These are phyloP conservation scores for Nixonia krombeini DNA, from an alignment of 1,140 invertebrate genomes.

Conservation along the genomic window DNA sequence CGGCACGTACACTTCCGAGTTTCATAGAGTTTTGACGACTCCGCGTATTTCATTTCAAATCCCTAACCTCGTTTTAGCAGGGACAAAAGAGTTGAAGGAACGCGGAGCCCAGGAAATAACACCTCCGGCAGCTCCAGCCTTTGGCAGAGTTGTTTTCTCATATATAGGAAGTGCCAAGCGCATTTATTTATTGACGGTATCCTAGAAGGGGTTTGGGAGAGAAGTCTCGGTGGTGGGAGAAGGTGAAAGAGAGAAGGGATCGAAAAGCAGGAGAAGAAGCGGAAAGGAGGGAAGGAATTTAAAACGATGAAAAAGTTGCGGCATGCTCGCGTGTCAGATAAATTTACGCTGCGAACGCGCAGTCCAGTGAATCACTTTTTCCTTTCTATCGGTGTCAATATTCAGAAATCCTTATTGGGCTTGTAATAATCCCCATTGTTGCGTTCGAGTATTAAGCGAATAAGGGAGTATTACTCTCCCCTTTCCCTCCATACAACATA, in stretches of 20 bases:
- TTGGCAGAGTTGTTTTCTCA: conserved; percentile 38
- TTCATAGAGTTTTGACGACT: conserved; percentile 33
- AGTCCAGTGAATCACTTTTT: conserved; percentile 2
- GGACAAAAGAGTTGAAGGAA: conserved; percentile 36
- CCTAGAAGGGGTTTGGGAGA: conserved; percentile 31
- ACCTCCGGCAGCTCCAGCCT: conserved; percentile 25
- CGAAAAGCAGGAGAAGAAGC: conserved; percentile 5
- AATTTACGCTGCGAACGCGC: neutral
- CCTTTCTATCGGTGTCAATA: conserved; percentile 7
- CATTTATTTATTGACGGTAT: conserved; percentile 47
- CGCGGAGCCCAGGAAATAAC: conserved; percentile 31
- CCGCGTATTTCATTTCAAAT: conserved; percentile 27
- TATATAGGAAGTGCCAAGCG: conserved; percentile 46
- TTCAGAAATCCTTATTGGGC: conserved; percentile 14
- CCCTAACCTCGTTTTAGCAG: conserved; percentile 26
- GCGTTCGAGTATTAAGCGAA: conserved; percentile 1
- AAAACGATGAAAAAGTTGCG: conserved; percentile 2
- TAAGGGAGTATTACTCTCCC: no score
- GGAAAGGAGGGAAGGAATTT: conserved; percentile 20
- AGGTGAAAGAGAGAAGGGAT: conserved; percentile 10
- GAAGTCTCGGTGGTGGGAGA: conserved; percentile 1
- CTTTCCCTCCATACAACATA: no score
- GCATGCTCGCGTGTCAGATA: neutral
- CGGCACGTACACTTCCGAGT: conserved; percentile 22
- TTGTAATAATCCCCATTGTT: conserved; percentile 7